Conservation (phyloP, 2,888 invertebrate genomes). For the Nymphalis polychloros region DNA sequence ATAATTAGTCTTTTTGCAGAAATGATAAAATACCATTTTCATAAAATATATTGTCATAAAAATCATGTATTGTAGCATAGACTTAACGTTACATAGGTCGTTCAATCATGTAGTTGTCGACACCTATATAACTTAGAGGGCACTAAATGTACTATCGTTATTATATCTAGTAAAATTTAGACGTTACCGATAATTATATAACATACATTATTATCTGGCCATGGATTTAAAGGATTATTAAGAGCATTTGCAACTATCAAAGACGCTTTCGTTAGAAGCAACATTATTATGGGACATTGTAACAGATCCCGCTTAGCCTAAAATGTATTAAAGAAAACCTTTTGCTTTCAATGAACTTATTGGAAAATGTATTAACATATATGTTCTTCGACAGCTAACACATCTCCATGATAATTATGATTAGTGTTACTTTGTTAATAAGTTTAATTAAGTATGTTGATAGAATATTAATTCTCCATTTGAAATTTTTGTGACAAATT, state of each 20-base stretch:
- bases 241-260: conserved; percentile 20
- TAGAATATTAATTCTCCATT: conserved; percentile 54
- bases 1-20: neutral
- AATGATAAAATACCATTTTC: conserved; percentile 28
- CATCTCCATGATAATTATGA: conserved; percentile 28
- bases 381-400: conserved; percentile 10
- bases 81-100: conserved; percentile 55
- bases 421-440: conserved; percentile 31
- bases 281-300: conserved; percentile 23
- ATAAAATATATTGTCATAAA: conserved; percentile 38
- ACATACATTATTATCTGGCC: conserved; percentile 16
- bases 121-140: conserved; percentile 68
- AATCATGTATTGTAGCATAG: conserved; percentile 47
- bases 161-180: conserved; percentile 49
- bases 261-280: conserved; percentile 21
- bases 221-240: conserved; percentile 11
- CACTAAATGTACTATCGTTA: conserved; percentile 63
- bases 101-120: conserved; percentile 59
- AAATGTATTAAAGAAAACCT: conserved; percentile 12
- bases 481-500: conserved; percentile 37
- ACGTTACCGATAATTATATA: conserved; percentile 18
- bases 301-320: conserved; percentile 27
- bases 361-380: conserved; percentile 12
- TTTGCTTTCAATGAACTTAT: conserved; percentile 27
- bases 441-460: conserved; percentile 24